A percentile compares a stretch with the other conserved stretches of the same genome.
Conservation (phyloP, 2,797 vertebrate genomes). For the Lagodon rhomboides region DNA sequence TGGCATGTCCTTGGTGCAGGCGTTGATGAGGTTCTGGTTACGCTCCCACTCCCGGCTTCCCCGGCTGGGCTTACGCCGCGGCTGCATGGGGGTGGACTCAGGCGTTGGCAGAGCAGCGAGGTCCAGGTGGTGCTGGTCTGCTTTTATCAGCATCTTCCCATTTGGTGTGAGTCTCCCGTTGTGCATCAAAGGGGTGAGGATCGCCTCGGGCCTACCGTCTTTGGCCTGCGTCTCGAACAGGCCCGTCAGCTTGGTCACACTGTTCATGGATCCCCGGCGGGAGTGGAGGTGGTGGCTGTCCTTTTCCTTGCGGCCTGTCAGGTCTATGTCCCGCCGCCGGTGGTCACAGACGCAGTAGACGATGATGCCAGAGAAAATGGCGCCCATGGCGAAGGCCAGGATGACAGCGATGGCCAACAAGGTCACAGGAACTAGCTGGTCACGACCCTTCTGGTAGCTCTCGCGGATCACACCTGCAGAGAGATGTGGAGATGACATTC, state of each 20-base stretch:
- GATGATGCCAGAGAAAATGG: constrained; percentile 96
- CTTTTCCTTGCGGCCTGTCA: constrained; percentile 92
- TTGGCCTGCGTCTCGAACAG: constrained; percentile 96
- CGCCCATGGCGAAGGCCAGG: constrained; percentile 97
- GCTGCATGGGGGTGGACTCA: constrained; percentile 97
- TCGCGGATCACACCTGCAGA: constrained; percentile 98
- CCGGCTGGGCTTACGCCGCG: constrained; percentile 93
- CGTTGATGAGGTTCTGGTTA: constrained; percentile 98
- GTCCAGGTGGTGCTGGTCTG: constrained; percentile 97
- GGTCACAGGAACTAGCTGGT: constrained; percentile 97
- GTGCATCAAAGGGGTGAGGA: constrained; percentile 97
- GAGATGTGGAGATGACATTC: constrained; percentile 79
- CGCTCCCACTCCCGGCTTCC: constrained; percentile 98
- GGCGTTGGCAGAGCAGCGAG: constrained; percentile 95
- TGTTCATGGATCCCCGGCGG: constrained; percentile 96
- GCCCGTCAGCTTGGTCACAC: constrained; percentile 96
- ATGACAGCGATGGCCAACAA: constrained; percentile 97
- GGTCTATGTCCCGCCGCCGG: constrained; percentile 91
- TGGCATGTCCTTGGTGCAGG: constrained; percentile 96
- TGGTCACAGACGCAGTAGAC: constrained; percentile 98
- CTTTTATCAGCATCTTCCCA: constrained; percentile 96
- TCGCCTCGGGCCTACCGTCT: constrained; percentile 94
- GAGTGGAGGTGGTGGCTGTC: constrained; percentile 90
- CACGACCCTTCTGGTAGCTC: constrained; percentile 96
- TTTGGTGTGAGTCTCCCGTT: constrained; percentile 92